These are phyloP conservation scores for Macropodus opercularis DNA, from an alignment of 2,797 vertebrate genomes.

Conservation along the genomic window DNA sequence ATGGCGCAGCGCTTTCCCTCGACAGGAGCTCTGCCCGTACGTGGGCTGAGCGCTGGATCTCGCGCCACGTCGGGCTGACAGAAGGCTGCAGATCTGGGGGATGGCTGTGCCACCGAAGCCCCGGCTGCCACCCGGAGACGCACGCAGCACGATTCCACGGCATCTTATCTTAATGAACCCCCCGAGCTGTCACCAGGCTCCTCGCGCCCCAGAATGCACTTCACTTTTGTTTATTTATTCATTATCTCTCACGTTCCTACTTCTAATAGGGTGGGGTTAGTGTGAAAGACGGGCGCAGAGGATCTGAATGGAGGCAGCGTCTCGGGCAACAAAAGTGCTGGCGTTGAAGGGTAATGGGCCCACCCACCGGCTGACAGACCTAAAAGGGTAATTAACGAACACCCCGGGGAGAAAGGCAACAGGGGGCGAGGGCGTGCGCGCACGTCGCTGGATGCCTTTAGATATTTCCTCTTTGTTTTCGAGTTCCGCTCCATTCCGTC, in stretches of 20 bases:
- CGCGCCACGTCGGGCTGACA: constrained; percentile 6
- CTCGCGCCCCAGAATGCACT: constrained; percentile 47
- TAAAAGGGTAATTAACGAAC: constrained; percentile 78
- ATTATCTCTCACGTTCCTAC: constrained; percentile 59
- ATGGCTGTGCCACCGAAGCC: not conserved
- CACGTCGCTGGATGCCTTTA: constrained; percentile 25
- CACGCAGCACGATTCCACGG: constrained; percentile 36
- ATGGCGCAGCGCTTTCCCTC: constrained; percentile 13
- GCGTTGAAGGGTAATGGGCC: constrained; percentile 72
- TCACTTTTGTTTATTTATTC: constrained; percentile 73
- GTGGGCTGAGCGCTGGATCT: constrained; percentile 28
- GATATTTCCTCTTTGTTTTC: constrained; percentile 23
- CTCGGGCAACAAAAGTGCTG: constrained; percentile 50
- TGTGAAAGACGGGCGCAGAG: constrained; percentile 6
- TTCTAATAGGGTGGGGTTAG: constrained; percentile 57
- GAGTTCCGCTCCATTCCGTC: constrained; percentile 1
- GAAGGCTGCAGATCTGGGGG: constrained; percentile 11
- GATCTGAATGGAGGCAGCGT: constrained; percentile 52
- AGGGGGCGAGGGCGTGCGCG: constrained; percentile 25
- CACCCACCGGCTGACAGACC: constrained; percentile 73
- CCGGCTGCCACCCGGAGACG: constrained; percentile 33
- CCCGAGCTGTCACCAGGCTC: constrained; percentile 45
- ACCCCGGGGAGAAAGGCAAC: constrained; percentile 51
- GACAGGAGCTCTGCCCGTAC: constrained; percentile 37
- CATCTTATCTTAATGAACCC: constrained; percentile 59